Conservation (phyloP, 2,797 vertebrate species). For the Scleropages formosus region DNA sequence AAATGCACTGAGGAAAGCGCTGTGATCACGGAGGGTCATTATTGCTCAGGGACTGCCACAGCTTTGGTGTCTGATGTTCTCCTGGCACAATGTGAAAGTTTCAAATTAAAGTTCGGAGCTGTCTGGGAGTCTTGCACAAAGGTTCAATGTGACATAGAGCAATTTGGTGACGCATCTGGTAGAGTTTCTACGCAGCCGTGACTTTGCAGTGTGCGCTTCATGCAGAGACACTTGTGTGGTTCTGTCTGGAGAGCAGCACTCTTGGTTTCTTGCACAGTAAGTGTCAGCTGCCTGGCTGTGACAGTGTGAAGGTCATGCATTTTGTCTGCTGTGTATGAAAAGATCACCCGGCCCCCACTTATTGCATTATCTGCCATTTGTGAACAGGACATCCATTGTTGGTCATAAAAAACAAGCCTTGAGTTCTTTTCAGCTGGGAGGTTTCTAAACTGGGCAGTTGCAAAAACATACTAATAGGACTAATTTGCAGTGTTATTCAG, state of each 20-base stretch:
- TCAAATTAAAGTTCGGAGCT: neutral
- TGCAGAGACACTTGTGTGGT: neutral
- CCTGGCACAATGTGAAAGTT: neutral
- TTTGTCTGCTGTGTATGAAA: neutral
- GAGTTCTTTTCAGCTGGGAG: no score
- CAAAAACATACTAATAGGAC: no score
- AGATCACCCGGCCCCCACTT: no score
- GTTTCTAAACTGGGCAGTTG: no score
- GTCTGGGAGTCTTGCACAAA: constrained; percentile 9
- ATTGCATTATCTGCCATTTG: no score
- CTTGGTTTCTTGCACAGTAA: neutral
- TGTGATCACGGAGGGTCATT: neutral
- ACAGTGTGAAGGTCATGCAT: neutral
- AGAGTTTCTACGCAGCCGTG: neutral
- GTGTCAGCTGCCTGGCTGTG: neutral
- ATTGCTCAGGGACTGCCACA: neutral
- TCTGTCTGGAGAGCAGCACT: neutral
- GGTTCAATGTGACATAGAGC: no score
- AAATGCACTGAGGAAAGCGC: neutral
- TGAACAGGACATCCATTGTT: no score
- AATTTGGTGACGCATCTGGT: no score
- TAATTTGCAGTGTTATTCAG: no score
- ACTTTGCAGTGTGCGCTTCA: neutral
- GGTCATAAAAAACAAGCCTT: no score
- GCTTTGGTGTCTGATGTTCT: neutral